Conservation (phyloP, 1,140 invertebrate species). For the Ostrea edulis region DNA sequence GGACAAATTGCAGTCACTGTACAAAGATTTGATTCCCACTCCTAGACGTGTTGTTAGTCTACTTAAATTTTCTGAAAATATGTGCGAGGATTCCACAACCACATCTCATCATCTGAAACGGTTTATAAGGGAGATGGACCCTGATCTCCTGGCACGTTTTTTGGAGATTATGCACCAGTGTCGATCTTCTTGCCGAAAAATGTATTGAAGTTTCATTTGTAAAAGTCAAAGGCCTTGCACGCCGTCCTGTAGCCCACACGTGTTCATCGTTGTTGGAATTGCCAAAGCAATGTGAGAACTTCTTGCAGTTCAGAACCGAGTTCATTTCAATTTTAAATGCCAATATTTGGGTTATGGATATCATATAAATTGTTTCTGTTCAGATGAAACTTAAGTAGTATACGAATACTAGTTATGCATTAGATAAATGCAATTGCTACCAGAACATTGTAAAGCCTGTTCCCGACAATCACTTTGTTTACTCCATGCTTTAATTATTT, state of each 20-base stretch:
- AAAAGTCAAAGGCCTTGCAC: constrained; percentile 39
- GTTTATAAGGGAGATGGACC: constrained; percentile 45
- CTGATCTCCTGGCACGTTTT: constrained; percentile 40
- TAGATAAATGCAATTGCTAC: no score
- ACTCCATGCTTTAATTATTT: no score
- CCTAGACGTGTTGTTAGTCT: constrained; percentile 16
- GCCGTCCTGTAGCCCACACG: constrained; percentile 47
- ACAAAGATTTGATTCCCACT: constrained; percentile 41
- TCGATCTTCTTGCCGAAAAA: constrained; percentile 37
- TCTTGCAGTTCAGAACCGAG: constrained; percentile 41
- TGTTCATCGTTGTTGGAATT: no score
- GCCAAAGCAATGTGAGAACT: no score
- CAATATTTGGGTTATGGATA: no score
- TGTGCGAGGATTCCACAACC: constrained; percentile 34
- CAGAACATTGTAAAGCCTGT: no score
- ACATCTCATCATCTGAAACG: constrained; percentile 46
- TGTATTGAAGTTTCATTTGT: constrained; percentile 47
- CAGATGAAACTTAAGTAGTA: no score
- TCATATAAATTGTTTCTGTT: no score
- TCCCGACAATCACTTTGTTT: no score
- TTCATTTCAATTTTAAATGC: constrained; percentile 14
- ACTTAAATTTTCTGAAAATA: constrained; percentile 44
- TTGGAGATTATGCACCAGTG: constrained; percentile 52
- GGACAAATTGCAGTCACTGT: constrained; percentile 41
- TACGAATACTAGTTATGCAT: no score